Base-by-base conservation (phyloP, 2,888 invertebrate genomes). In the Hypomecis atomaria region DNA sequence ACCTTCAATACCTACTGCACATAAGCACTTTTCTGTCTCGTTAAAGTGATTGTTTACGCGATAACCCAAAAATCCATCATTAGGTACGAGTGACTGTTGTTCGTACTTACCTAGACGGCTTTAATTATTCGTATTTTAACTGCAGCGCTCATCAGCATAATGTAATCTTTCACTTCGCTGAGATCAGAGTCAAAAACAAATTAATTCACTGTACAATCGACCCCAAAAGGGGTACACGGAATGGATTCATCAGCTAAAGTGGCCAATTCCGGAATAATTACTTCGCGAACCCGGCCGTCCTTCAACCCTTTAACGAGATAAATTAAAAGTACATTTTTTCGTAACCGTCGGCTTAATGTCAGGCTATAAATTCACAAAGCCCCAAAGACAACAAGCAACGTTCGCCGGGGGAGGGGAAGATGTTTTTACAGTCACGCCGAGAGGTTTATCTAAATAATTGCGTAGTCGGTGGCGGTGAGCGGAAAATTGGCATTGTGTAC, bases 311-410 rank as follows among this genome's bases (percentile, higher is more conserved):
- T 92, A 92, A 92, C 91, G 90, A 92, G 92, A 92, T 91, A 92
- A 92, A 92, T 92, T 92, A 92, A 92, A 92, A 92, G 92, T 90
- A 91, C 89, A 91, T 92, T 92, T 92, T 92, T 92, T 92, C 87
- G 87, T 86, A 90, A 92, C 91, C 89, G 86, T 84, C 83, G 83
- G 85, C 80, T 79, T 92, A 92, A 92, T 89, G 88, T 81, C 74
- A 75, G 79, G 88, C 89, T 81, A 92, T 92, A 92, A 92, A 92
- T 92, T 91, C 79, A 81, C 86, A 87, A 89, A 90, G 89, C 92
- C 91, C 92, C 86, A 92, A 92, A 92, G 92, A 92, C 92, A 90
- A 90, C 91, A 90, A 90, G 84, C 88, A 82, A 79, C 79, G 85
- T 71, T 78, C 65, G 78, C 81, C 78, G 84, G 86, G 86, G 85